Evolutionary conservation across 2,113 vertebrate species (phyloP).

Genomic region (Gopherus evgoodei): DNA sequence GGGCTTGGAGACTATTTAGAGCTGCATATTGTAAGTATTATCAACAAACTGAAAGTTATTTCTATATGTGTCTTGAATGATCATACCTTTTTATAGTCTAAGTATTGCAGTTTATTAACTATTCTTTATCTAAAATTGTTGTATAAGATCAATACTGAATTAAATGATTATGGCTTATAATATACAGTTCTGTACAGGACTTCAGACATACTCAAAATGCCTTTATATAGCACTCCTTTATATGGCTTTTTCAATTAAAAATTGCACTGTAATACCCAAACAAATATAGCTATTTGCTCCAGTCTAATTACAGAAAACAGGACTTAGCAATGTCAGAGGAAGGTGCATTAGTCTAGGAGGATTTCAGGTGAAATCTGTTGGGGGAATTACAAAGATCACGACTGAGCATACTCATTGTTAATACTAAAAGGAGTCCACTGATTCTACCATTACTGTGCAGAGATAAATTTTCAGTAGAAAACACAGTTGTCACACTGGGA

Average conservation of each 20-base stretch:
- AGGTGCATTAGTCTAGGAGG: conserved; percentile 7
- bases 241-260: conserved; percentile 34
- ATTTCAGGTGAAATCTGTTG: conserved; percentile 45
- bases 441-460: conserved; percentile 33
- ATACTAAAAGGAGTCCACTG: conserved; percentile 12
- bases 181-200: not conserved
- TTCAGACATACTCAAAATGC: not conserved
- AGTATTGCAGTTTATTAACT: not conserved
- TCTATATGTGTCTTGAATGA: not conserved
- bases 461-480: conserved; percentile 63
- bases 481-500: conserved; percentile 48
- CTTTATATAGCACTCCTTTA: not conserved
- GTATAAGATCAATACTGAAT: not conserved
- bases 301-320: conserved; percentile 5
- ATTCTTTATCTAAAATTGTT: not conserved
- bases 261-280: not conserved
- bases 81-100: not conserved
- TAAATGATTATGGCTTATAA: not conserved
- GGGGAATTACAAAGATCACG: conserved; percentile 35
- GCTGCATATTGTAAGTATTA: conserved; percentile 98
- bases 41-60: not conserved
- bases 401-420: conserved; percentile 39
- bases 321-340: conserved; percentile 22
- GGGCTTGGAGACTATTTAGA: conserved; percentile 98
- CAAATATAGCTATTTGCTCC: not conserved